Evolutionary conservation across 2,113 vertebrate genomes (phyloP).

Genomic region (Ibidorhyncha struthersii): DNA sequence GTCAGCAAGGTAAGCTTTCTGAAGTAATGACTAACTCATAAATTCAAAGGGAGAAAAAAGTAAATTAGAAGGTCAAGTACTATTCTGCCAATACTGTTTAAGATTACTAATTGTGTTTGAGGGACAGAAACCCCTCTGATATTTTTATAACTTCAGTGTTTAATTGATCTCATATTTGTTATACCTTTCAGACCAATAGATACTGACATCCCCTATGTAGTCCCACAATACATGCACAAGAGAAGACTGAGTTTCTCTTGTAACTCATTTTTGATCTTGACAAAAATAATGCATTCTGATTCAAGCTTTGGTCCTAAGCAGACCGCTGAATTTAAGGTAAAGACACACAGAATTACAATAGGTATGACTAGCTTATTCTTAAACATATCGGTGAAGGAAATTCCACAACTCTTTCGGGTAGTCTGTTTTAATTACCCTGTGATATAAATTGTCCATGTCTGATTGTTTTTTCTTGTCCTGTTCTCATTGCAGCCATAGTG

Average conservation of each 20-base stretch:
- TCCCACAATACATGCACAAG: neutral
- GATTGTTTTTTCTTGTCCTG: neutral
- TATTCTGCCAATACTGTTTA: neutral
- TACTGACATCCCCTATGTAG: neutral
- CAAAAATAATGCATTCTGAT: neutral
- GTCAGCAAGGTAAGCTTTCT: slow-evolving; percentile 58
- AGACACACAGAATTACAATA: neutral
- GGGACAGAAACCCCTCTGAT: neutral
- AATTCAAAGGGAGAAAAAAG: neutral
- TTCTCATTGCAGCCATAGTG: neutral
- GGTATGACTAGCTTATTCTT: neutral
- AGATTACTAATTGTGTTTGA: neutral
- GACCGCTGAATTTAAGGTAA: neutral
- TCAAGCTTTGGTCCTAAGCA: neutral
- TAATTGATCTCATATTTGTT: neutral
- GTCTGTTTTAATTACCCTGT: neutral
- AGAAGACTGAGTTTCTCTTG: neutral
- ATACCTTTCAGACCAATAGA: neutral
- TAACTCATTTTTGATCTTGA: neutral
- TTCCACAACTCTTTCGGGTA: neutral
- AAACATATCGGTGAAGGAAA: neutral
- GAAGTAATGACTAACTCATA: neutral
- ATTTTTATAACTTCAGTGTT: neutral
- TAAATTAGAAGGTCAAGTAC: neutral
- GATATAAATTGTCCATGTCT: neutral